Conservation (phyloP, 2,113 vertebrate species). For the Scopus umbretta region DNA sequence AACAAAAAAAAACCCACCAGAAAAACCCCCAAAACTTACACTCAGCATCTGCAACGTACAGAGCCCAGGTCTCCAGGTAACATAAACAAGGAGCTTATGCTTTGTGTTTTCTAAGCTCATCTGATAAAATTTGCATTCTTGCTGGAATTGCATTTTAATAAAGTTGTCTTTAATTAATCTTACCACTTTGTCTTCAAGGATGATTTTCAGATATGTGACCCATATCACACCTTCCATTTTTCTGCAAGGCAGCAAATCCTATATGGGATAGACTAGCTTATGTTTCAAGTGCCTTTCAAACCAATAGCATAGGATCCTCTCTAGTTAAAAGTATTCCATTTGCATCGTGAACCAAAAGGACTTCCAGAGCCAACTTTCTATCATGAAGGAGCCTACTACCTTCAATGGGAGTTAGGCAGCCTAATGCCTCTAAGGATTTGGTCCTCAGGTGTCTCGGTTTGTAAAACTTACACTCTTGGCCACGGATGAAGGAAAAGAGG, state of each 20-base stretch:
- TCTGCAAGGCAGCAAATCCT: not conserved
- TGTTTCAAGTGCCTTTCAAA: not conserved
- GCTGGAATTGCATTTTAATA: not conserved
- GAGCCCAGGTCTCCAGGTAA: not conserved
- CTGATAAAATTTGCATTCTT: not conserved
- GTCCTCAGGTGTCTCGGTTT: not conserved
- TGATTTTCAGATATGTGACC: not conserved
- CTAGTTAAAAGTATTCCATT: not conserved
- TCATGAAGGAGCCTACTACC: not conserved
- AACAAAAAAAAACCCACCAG: too few relatives aligned
- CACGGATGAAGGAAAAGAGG: not conserved
- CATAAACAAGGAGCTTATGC: not conserved
- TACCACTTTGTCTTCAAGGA: not conserved
- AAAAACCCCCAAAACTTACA: not conserved
- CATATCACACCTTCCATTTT: not conserved
- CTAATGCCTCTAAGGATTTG: not conserved
- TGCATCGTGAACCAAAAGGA: not conserved
- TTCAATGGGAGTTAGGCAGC: not conserved
- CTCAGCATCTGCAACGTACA: fast-evolving
- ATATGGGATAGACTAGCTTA: not conserved
- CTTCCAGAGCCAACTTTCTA: not conserved
- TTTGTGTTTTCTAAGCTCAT: not conserved
- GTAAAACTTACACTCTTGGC: not conserved
- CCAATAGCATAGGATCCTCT: not conserved
- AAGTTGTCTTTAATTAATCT: not conserved